Evolutionary conservation across 2,888 invertebrate species (phyloP), one percentile per base, ranked within the genome.

Genomic region (Erebia palarica): DNA sequence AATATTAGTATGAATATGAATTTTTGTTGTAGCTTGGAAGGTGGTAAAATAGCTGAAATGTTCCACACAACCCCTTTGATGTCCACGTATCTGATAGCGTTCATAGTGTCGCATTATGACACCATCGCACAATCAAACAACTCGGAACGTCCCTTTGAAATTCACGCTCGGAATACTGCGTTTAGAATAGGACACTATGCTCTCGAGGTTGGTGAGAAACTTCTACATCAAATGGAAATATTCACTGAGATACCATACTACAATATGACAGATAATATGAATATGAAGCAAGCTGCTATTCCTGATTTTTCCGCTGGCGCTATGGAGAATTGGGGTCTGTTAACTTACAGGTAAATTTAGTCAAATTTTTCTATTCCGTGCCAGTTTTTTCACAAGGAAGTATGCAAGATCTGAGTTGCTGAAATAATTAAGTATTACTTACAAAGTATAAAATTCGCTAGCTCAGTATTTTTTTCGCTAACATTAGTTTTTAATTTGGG

Each of bases 311-410:
- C 95, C 47, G 95, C 96, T 78, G 96, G 96, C 70, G 97, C 97
- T 71, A 97, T 97, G 97, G 97, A 97, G 85, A 97, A 97, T 81
- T 97, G 97, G 97, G 97, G 97, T 8, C 91, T 97, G 47, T 94
- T 97, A 53, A 97, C 97, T 0, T 97, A 96, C 90, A 95, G 95
- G 95, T 95, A 84, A 73, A 27, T 10, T 0, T 49, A 49, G 1
- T 3, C 13, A 5, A 2, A 49, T 3, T 13, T 49, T 49, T 49
- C 1, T 49, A 44, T 44, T 44, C 44, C 1, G 11, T 44, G 11
- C 9, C 44, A 44, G 1, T 44, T 36, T 7, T 36, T 36, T 36
- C 36, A 27, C 27, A 27, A 27, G 27, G 27, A 27, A 27, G 27
- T 27, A 27, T 2, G 27, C 4, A 27, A 27, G 27, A 27, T 27